A percentile compares a stretch with the other conserved stretches of the same genome.
phyloP scores from a whole-genome alignment of 2,797 vertebrate genomes.

The Lates japonicus region DNA sequence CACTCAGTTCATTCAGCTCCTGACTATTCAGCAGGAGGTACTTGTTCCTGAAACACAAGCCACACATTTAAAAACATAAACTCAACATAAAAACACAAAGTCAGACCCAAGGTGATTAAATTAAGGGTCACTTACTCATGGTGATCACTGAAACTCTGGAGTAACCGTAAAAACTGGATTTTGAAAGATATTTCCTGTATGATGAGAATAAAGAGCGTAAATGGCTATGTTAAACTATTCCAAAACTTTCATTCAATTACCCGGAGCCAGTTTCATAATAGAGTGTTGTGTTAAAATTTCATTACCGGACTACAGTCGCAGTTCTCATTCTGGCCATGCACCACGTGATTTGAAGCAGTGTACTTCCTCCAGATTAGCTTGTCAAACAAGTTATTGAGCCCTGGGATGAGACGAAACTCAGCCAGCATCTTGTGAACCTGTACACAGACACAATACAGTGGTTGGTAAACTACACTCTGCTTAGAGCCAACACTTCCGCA shows the following conservation, averaged over 20 bases:
- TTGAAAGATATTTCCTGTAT: slow-evolving; percentile 97
- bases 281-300: slow-evolving; percentile 51
- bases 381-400: slow-evolving; percentile 99
- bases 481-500: neutral
- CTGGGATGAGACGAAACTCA: slow-evolving; percentile 96
- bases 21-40: slow-evolving; percentile 97
- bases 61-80: neutral
- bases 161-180: slow-evolving; percentile 97
- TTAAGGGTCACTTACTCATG: slow-evolving; percentile 91
- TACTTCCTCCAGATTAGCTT: slow-evolving; percentile 99
- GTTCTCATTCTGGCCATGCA: slow-evolving; percentile 98
- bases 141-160: slow-evolving; percentile 99
- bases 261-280: neutral
- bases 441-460: neutral
- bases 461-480: neutral
- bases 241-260: neutral
- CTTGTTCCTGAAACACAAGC: slow-evolving; percentile 91
- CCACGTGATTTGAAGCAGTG: slow-evolving; percentile 91
- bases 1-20: slow-evolving; percentile 96
- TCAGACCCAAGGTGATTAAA: no score
- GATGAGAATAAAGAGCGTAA: slow-evolving; percentile 17
- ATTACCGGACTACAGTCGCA: slow-evolving; percentile 98
- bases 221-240: neutral
- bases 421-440: slow-evolving; percentile 99
- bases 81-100: neutral